Percentiles rank a stretch among this genome's conserved stretches.
Evolutionary conservation across 2,888 invertebrate genomes (phyloP).

Genomic region (Pyrgus malvae): DNA sequence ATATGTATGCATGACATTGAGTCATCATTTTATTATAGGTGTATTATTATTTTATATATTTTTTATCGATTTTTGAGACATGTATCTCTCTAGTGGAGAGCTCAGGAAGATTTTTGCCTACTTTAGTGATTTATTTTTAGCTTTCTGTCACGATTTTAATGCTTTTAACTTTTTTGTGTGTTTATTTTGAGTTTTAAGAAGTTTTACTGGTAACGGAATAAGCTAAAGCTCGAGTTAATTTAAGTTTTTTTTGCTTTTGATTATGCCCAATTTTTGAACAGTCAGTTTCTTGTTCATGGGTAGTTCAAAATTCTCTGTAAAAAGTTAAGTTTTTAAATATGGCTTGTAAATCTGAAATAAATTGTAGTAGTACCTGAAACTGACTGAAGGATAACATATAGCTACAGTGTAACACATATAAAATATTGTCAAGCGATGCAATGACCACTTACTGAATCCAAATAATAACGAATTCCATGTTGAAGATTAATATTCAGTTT

Average conservation of each 20-base stretch:
- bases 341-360: too few relatives aligned
- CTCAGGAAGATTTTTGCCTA: constrained; percentile 71
- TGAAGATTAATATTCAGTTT: too few relatives aligned
- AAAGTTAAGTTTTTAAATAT: too few relatives aligned
- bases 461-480: too few relatives aligned
- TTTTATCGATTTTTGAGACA: constrained; percentile 46
- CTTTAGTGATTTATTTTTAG: constrained; percentile 43
- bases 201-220: constrained; percentile 23
- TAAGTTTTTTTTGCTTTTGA: constrained; percentile 4
- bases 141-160: constrained; percentile 68
- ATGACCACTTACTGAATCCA: too few relatives aligned
- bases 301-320: too few relatives aligned
- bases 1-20: constrained; percentile 66
- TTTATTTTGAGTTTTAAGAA: constrained; percentile 15
- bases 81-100: constrained; percentile 79
- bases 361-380: neutral
- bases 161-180: constrained; percentile 44
- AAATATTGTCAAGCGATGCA: neutral
- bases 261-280: neutral
- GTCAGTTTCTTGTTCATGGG: constrained; percentile 6
- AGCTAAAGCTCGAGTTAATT: constrained; percentile 12
- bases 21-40: constrained; percentile 51
- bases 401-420: neutral
- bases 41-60: constrained; percentile 45
- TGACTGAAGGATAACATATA: constrained; percentile 9